A percentile compares a stretch with the other conserved stretches of the same genome.
phyloP scores from a whole-genome alignment of 2,888 invertebrate species.

The Aphodius granarius region DNA sequence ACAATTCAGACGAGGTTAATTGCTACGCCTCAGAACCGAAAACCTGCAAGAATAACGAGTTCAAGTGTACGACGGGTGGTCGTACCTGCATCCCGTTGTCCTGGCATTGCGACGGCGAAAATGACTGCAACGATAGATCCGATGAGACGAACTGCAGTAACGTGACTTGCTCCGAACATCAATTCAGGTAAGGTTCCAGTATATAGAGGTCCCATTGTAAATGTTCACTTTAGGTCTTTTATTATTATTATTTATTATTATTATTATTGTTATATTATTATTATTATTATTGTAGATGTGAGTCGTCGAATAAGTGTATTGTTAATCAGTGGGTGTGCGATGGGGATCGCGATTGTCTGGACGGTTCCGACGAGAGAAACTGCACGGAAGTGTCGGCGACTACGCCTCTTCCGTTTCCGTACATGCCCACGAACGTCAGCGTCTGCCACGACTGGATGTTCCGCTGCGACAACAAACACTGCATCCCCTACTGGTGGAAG shows the following conservation, averaged over 20 bases:
- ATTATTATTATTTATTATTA: not conserved
- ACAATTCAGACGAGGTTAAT: constrained; percentile 69
- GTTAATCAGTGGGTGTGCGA: constrained; percentile 80
- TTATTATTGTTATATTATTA: not conserved
- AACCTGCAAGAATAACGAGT: constrained; percentile 57
- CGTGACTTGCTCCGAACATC: constrained; percentile 69
- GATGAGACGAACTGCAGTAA: constrained; percentile 75
- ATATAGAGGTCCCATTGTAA: too few species aligned
- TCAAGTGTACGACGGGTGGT: constrained; percentile 59
- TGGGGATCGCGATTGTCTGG: constrained; percentile 74
- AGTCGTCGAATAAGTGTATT: constrained; percentile 60
- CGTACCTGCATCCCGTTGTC: constrained; percentile 70
- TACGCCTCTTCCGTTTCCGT: constrained; percentile 42
- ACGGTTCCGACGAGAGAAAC: constrained; percentile 70
- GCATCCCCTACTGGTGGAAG: constrained; percentile 79
- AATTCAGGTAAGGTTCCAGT: constrained; percentile 75
- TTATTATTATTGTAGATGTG: not conserved
- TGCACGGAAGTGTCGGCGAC: constrained; percentile 55
- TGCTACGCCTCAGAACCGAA: constrained; percentile 54
- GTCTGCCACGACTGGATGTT: constrained; percentile 78
- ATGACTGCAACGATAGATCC: constrained; percentile 73
- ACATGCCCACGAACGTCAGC: constrained; percentile 40
- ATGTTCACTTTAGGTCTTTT: too few species aligned
- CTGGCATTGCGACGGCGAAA: constrained; percentile 80
- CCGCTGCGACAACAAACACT: constrained; percentile 68